Base-by-base conservation (phyloP, 2,797 vertebrate species). In the Huso huso region DNA sequence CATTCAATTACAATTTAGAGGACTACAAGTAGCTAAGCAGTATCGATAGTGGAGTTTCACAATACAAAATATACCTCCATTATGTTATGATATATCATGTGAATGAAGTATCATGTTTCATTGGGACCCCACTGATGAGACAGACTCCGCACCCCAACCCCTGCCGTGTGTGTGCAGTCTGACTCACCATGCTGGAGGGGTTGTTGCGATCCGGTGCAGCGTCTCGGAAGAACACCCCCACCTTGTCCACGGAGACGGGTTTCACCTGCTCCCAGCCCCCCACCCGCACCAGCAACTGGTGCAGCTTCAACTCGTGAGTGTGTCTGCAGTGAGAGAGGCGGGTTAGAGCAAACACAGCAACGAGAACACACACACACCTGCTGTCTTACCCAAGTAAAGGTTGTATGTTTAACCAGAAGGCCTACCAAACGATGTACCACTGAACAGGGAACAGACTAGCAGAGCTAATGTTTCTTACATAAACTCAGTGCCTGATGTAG, bases 251-350 rank as follows among this genome's bases (percentile, higher is more conserved):
- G 0, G 96, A 99, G 63, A 99, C 97, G 0, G 97, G 95, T 71
- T 95, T 98, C 52, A 98, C 93, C 74, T 94, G 95, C 72, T 99
- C 97, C 97, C 96, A 99, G 69, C 97, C 97, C 7, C 87, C 94
- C 0, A 99, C 95, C 65, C 94, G 88, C n/a, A 99, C 94, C 79
- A 98, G 89, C 73, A 99, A 68, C 73, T 99, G 97, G 77, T 99
- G 97, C 9, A 99, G 91, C 77, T 96, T 93, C 12, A 99, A 83
- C 71, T 99, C 93, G n/a, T 98, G 97, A 0, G 97, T 99, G 77
- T 98, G 94, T 81, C 96, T 99, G 69, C 70, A 66, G 48, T 59
- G 55, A 67, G 61, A 49, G 55, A 69, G 64, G n/a, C 51, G 4
- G 70, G 65, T 76, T 6, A 11, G 0, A 10, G 67, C 73, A 64